Evolutionary conservation across 53 echinoderm and acorn worm genomes (phyloP).

Genomic region (Holothuria scabra): DNA sequence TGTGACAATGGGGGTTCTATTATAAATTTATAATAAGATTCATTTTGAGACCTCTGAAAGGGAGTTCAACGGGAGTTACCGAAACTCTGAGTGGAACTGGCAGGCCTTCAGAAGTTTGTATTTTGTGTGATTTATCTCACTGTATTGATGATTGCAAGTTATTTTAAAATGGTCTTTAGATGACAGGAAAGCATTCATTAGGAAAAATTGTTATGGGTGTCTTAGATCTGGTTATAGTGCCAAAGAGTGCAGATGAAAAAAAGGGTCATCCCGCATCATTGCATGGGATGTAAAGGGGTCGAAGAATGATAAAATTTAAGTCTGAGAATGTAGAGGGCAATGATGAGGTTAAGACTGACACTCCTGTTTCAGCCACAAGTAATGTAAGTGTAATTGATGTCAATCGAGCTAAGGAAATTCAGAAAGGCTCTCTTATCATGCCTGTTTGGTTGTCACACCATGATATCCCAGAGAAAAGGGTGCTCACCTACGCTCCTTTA

Average conservation of each 20-base stretch:
- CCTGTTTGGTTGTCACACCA: conserved; percentile 17
- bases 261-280: too few species aligned
- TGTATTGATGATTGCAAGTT: conserved; percentile 1
- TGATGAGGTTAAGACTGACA: too few species aligned
- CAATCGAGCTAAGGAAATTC: not conserved
- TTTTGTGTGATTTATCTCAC: conserved; percentile 2
- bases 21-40: too few species aligned
- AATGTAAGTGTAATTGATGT: not conserved
- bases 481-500: conserved; percentile 50
- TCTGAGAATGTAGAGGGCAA: too few species aligned
- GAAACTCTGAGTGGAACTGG: not conserved
- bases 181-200: conserved; percentile 20
- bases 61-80: too few species aligned
- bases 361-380: not conserved
- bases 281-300: conserved; percentile 46
- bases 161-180: conserved; percentile 9
- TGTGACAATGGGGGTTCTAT: too few species aligned
- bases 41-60: too few species aligned
- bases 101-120: not conserved
- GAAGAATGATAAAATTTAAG: conserved; percentile 39
- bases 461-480: not conserved
- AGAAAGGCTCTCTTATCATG: too few species aligned
- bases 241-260: too few species aligned
- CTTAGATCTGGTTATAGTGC: conserved; percentile 61
- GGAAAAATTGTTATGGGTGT: conserved; percentile 60